Conservation (phyloP, 2,888 invertebrate species). For the Pyrocoelia pectoralis region DNA sequence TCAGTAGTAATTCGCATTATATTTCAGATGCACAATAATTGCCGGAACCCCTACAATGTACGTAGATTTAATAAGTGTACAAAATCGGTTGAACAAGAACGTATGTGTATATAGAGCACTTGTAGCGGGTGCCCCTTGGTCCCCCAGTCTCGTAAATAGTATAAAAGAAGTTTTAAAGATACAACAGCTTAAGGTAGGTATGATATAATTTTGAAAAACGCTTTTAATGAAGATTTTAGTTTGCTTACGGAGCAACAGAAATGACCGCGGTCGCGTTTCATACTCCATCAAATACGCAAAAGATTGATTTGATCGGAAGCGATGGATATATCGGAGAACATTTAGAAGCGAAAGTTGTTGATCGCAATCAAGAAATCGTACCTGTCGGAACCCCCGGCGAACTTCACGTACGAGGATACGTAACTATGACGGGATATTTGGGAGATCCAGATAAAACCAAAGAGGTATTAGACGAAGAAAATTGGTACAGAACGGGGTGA, state of each 20-base stretch:
- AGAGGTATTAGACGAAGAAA: slow-evolving; percentile 69
- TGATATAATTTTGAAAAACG: no score
- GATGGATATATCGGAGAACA: slow-evolving; percentile 67
- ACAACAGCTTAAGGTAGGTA: slow-evolving; percentile 63
- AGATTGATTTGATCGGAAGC: slow-evolving; percentile 59
- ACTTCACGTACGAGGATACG: slow-evolving; percentile 77
- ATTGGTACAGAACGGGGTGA: slow-evolving; percentile 87
- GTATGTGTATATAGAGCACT: slow-evolving; percentile 66
- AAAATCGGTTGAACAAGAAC: slow-evolving; percentile 59
- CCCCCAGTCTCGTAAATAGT: slow-evolving; percentile 66
- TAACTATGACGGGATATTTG: slow-evolving; percentile 83
- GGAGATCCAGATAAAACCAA: slow-evolving; percentile 77
- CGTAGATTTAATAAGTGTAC: slow-evolving; percentile 72
- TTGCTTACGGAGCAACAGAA: slow-evolving; percentile 70
- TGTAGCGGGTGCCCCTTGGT: slow-evolving; percentile 78
- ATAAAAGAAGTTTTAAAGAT: slow-evolving; percentile 62
- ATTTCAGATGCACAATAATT: slow-evolving; percentile 70
- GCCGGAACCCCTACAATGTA: slow-evolving; percentile 90
- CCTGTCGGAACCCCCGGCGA: slow-evolving; percentile 79
- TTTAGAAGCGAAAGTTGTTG: slow-evolving; percentile 71
- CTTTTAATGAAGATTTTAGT: slow-evolving; percentile 55
- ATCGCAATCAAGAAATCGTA: slow-evolving; percentile 69
- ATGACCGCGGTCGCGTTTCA: slow-evolving; percentile 66
- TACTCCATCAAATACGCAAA: slow-evolving; percentile 60
- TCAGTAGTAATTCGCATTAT: no score